A percentile compares a stretch with the other conserved stretches of the same genome.
These are phyloP conservation scores for Drosophila diplacantha DNA, from an alignment of 2,888 invertebrate species.

Conservation along the genomic window DNA sequence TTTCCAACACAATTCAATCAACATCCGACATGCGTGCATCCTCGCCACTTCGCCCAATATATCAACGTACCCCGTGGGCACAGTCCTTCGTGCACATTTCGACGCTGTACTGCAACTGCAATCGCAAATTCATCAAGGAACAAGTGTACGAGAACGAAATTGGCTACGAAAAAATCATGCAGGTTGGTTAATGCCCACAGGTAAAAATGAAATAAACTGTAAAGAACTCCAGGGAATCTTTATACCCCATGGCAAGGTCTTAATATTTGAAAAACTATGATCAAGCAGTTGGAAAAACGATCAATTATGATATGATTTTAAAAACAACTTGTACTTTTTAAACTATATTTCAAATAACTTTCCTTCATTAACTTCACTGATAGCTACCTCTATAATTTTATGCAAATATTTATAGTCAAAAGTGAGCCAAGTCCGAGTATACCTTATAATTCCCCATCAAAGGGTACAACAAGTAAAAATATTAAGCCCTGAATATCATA, in stretches of 20 bases:
- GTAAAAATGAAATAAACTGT: slow-evolving; percentile 39
- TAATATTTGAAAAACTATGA: not conserved
- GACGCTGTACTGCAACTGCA: slow-evolving; percentile 78
- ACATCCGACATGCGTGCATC: slow-evolving; percentile 60
- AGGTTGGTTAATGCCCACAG: slow-evolving; percentile 63
- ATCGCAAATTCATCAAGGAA: slow-evolving; percentile 77
- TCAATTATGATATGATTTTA: not conserved
- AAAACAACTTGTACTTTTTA: not conserved
- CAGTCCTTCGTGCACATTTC: slow-evolving; percentile 78
- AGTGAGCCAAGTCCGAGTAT: not conserved
- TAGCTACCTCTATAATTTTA: not conserved
- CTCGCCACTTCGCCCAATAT: slow-evolving; percentile 2
- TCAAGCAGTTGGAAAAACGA: not conserved
- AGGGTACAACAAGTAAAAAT: not conserved
- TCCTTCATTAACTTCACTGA: too few relatives aligned
- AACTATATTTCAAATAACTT: not conserved
- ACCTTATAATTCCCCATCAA: not conserved
- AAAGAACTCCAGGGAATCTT: not conserved
- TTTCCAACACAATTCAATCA: slow-evolving; percentile 73
- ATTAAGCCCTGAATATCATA: not conserved
- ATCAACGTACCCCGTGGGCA: not conserved
- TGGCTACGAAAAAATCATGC: slow-evolving; percentile 78
- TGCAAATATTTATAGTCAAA: too few relatives aligned
- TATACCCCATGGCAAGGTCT: not conserved
- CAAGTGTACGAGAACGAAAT: slow-evolving; percentile 78